Evolutionary conservation across 2,113 vertebrate genomes (phyloP), one percentile per base, ranked within the genome.

Genomic region (Myotis lucifugus): DNA sequence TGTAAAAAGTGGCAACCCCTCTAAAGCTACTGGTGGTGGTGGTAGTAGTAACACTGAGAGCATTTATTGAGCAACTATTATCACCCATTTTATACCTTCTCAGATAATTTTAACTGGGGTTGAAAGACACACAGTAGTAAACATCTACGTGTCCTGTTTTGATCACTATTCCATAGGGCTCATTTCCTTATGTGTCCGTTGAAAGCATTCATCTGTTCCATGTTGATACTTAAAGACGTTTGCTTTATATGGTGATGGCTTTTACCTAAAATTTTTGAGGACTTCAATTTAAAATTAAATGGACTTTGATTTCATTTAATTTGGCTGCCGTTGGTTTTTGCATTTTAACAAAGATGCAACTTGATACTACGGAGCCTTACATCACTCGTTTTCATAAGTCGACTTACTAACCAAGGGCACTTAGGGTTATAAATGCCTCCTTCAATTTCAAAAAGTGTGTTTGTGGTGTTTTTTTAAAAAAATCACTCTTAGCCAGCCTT

Each of bases 401-500:
- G 2, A 66, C 29, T 8, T 50, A 19, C 66, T 12, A 3, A n/a
- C 79, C 59, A 25, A 50, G 13, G 15, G 37, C 88, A 91, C 14
- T 92, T 92, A 69, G 5, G 15, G 69, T 85, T 89, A 56, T 25
- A 89, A 79, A 93, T 89, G 13, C 56, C 84, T 50, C 18, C 59
- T 97, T 97, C 32, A 72, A 11, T 85, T 91, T 93, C 92, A 37
- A 56, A 95, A 96, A n/a, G 8, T 56, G 52, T 84, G 25, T 84
- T 73, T 79, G 29, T 61, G n/a, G 29, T 70, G 2, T 78, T 69
- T 66, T 37, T 42, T 42, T 42, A 21, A 56, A 56, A 7, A 83
- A 84, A 40, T 84, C 46, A 27, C 76, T 69, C 10, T 72, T 93
- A 95, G 29, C 87, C 64, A 90, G 79, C 29, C 37, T 96, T 89